phyloP scores from a whole-genome alignment of 23 tunicate genomes.

The Clavelina lepadiformis region DNA sequence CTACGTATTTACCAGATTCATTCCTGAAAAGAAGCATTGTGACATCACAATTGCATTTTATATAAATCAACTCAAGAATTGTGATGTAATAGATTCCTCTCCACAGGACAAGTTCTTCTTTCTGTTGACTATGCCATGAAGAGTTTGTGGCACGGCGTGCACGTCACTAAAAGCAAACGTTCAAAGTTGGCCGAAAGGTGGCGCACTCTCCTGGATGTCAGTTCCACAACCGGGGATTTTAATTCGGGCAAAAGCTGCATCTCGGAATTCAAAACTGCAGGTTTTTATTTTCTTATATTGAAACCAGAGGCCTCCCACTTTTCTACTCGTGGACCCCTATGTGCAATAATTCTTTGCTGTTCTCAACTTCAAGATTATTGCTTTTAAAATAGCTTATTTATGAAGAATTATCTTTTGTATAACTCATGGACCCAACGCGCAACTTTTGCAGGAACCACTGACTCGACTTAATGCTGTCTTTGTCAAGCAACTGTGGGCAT shows the following conservation, averaged over 20 bases:
- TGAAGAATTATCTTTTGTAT: not conserved
- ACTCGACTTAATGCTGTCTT: too few relatives aligned
- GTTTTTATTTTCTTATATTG: too few relatives aligned
- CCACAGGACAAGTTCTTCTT: slow-evolving; percentile 56
- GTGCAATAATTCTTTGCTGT: too few relatives aligned
- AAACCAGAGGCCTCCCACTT: too few relatives aligned
- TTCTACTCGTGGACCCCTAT: too few relatives aligned
- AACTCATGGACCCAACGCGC: not conserved
- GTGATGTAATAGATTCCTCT: not conserved
- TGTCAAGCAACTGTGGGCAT: too few relatives aligned
- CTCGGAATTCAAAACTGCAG: slow-evolving; percentile 57
- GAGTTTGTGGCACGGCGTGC: slow-evolving; percentile 82
- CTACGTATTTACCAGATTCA: not conserved
- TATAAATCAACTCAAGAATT: not conserved
- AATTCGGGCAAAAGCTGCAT: slow-evolving; percentile 24
- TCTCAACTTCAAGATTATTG: too few relatives aligned
- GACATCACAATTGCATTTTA: not conserved
- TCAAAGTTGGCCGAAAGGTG: slow-evolving; percentile 62
- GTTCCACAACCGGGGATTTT: slow-evolving; percentile 50
- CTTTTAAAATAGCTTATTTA: not conserved
- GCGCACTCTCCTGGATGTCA: slow-evolving; percentile 54
- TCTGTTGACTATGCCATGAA: slow-evolving; percentile 83
- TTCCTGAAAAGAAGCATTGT: not conserved
- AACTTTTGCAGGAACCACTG: too few relatives aligned
- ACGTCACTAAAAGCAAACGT: slow-evolving; percentile 41